Conservation (phyloP, 1,140 invertebrate species). For the Lerema accius region DNA sequence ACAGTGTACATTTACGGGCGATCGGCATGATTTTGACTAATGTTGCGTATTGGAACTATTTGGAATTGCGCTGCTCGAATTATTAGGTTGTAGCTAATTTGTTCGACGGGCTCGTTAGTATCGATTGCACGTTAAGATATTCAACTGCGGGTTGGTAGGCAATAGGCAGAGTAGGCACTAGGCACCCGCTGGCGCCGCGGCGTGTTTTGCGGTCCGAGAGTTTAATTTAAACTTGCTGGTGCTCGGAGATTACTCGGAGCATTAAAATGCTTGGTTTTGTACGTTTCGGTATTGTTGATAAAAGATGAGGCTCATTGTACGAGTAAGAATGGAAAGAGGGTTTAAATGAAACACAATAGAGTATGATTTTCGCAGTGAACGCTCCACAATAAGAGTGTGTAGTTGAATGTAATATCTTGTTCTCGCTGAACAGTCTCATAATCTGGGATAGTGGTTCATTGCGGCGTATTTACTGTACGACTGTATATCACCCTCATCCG, state of each 20-base stretch:
- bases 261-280: not conserved
- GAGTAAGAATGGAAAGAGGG: conserved; percentile 21
- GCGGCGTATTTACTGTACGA: not conserved
- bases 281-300: conserved; percentile 14
- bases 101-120: conserved; percentile 25
- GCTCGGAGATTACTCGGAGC: not conserved
- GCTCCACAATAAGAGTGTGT: conserved; percentile 19
- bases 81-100: conserved; percentile 30
- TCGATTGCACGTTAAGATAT: conserved; percentile 21
- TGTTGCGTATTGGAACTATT: conserved; percentile 28
- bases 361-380: conserved; percentile 21
- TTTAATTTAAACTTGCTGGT: conserved; percentile 11
- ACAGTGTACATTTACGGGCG: conserved; percentile 21
- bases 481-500: not conserved
- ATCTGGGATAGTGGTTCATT: conserved; percentile 12
- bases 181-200: no score
- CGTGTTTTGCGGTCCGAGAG: not conserved
- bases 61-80: conserved; percentile 22
- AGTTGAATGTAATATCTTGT: conserved; percentile 21
- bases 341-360: conserved; percentile 26
- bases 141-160: conserved; percentile 9
- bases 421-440: conserved; percentile 27
- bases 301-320: conserved; percentile 11
- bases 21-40: conserved; percentile 28
- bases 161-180: no score